Conservation (phyloP, 2,888 invertebrate species). For the Apoda limacodes region DNA sequence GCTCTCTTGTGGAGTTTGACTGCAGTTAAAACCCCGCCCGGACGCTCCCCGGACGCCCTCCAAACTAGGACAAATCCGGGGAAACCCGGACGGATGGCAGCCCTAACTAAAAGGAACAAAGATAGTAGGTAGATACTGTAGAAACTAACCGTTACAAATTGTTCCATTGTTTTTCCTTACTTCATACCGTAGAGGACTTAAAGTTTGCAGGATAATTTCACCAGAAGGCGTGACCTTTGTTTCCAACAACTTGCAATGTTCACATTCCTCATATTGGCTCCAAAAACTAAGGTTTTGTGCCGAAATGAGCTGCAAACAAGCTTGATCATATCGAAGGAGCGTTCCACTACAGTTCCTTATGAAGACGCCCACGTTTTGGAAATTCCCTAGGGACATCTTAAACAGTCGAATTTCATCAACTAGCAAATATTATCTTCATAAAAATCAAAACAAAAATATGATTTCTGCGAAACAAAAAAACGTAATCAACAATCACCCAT, state of each 20-base stretch:
- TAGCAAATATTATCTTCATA: too few species aligned
- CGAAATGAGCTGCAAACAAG: constrained; percentile 52
- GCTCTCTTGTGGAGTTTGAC: too few species aligned
- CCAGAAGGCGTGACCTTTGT: constrained; percentile 27
- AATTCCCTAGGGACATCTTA: constrained; percentile 42
- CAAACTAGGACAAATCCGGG: too few species aligned
- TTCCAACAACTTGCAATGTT: constrained; percentile 41
- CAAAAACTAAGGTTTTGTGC: constrained; percentile 38
- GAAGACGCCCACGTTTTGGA: constrained; percentile 53
- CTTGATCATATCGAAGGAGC: constrained; percentile 47
- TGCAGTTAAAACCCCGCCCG: too few species aligned
- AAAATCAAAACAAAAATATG: too few species aligned
- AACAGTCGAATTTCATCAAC: constrained; percentile 25
- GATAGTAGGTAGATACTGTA: too few species aligned
- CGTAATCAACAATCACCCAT: too few species aligned
- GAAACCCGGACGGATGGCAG: too few species aligned
- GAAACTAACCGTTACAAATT: constrained; percentile 53
- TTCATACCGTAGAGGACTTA: constrained; percentile 43
- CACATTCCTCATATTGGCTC: constrained; percentile 59
- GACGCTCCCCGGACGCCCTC: too few species aligned
- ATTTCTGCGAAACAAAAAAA: too few species aligned
- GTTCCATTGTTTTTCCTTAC: constrained; percentile 31
- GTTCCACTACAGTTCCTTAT: constrained; percentile 40
- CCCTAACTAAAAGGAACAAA: too few species aligned
- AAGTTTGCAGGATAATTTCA: constrained; percentile 35